Conservation (phyloP, 2,888 invertebrate species). For the Melanchra persicariae region DNA sequence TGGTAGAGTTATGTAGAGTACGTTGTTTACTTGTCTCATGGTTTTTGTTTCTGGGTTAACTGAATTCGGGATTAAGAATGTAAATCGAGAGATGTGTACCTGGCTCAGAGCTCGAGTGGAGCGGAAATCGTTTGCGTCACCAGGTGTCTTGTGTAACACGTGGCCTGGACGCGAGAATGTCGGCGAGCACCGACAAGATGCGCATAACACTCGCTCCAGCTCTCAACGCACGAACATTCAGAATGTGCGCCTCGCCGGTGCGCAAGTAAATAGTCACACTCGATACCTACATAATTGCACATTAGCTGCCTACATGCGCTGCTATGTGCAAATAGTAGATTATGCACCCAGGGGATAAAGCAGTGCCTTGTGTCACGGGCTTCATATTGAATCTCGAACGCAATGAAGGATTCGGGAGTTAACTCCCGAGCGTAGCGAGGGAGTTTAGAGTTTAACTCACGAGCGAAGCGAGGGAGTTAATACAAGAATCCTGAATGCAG, state of each 20-base stretch:
- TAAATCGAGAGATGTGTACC: constrained; percentile 34
- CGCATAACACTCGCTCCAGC: constrained; percentile 54
- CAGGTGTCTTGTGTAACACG: constrained; percentile 58
- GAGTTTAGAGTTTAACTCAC: no score
- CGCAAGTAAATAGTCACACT: constrained; percentile 32
- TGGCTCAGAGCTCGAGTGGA: constrained; percentile 18
- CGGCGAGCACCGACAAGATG: constrained; percentile 45
- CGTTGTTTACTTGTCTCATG: not conserved
- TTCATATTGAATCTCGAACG: no score
- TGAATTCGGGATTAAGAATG: constrained; percentile 24
- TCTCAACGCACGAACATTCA: constrained; percentile 49
- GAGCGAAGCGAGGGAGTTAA: no score
- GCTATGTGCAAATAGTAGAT: constrained; percentile 63
- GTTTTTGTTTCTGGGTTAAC: not conserved
- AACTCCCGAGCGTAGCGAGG: no score
- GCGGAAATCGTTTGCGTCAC: constrained; percentile 55
- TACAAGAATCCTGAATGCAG: no score
- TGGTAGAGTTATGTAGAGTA: constrained; percentile 24
- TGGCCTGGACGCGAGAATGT: constrained; percentile 52
- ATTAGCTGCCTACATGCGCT: constrained; percentile 46
- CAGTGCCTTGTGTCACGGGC: no score
- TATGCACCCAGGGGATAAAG: no score
- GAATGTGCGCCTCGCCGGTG: constrained; percentile 18
- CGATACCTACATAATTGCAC: constrained; percentile 46
- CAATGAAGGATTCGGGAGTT: no score